Base-by-base conservation (phyloP, 1,140 invertebrate genomes). In the Aphaenogaster floridana region DNA sequence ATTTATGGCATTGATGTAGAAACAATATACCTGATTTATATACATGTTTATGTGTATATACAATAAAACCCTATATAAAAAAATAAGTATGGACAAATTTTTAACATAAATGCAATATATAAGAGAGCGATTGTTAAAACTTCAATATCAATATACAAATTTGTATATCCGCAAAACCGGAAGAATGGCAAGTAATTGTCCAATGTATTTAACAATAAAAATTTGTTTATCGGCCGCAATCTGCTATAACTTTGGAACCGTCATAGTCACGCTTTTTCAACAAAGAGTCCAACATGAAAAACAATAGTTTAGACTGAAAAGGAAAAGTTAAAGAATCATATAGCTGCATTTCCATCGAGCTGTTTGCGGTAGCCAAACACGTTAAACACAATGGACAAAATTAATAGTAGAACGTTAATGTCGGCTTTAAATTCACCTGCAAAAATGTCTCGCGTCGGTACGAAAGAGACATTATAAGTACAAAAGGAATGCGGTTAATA, bases 401-500 rank as follows among this genome's bases (percentile, higher is more conserved):
- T 39, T 54, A 36, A 11, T 36, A 80, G 68, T 17, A 45, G 39
- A 34, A 59, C 11, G 39, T 42, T 66, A 59, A 5, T 15, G 28
- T 39, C 80, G 36, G 11, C 34, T 59, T 13, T 69, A 86, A 54
- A 86, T 78, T 68, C n/a, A 0, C 7, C 7, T 68, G 42, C 11
- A 61, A 68, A 76, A 86, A 69, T 78, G 28, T 71, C 71, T n/a
- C 74, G 64, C 72, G 74, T 88, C 69, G 66, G 61, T 59, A 28
- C 28, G 11, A 69, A 72, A 81, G 79, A 21, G 28, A 83, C 79
- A 88, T 91, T 91, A 90, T 87, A 89, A 92, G 63, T 81, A 89
- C 89, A 92, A 90, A 68, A 89, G 87, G 87, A 92, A 92, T 91
- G 88, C 89, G 88, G 87, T 92, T 92, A 92, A 93, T 91, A 80